phyloP scores from a whole-genome alignment of 2,888 invertebrate genomes.

The Crossocerus cetratus region DNA sequence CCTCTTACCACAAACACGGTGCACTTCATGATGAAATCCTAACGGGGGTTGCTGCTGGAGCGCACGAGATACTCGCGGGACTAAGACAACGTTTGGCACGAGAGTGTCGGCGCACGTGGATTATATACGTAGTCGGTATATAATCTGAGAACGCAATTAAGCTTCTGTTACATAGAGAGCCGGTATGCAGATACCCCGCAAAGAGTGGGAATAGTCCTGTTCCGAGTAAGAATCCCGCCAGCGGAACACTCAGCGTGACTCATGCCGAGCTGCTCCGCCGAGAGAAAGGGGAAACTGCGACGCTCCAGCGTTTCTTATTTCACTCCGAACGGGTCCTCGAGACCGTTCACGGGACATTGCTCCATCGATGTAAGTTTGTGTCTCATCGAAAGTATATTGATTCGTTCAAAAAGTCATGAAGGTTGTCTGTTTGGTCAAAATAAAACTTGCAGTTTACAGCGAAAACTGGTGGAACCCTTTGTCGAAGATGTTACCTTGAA shows the following conservation, averaged over 20 bases:
- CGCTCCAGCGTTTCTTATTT: conserved; percentile 15
- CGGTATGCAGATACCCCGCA: conserved; percentile 61
- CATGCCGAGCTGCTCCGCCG: conserved; percentile 23
- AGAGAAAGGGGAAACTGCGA: conserved; percentile 25
- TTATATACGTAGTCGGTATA: conserved; percentile 64
- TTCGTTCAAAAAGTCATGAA: too few relatives aligned
- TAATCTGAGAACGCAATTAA: conserved; percentile 63
- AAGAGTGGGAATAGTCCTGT: conserved; percentile 49
- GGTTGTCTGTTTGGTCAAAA: too few relatives aligned
- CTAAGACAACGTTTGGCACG: conserved; percentile 51
- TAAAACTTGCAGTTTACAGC: too few relatives aligned
- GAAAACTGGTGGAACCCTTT: too few relatives aligned
- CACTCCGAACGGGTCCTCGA: neutral
- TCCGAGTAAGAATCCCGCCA: conserved; percentile 41
- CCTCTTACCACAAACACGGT: too few relatives aligned
- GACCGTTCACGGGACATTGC: neutral
- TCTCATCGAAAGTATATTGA: too few relatives aligned
- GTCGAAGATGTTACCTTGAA: too few relatives aligned
- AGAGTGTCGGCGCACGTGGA: conserved; percentile 57
- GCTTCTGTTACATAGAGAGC: conserved; percentile 49
- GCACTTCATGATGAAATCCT: too few relatives aligned
- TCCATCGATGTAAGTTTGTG: neutral
- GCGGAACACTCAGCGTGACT: conserved; percentile 37
- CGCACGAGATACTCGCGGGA: conserved; percentile 10
- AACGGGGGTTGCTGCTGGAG: neutral